Conservation (phyloP, 2,888 invertebrate genomes). For the Chaetoderma sp. region DNA sequence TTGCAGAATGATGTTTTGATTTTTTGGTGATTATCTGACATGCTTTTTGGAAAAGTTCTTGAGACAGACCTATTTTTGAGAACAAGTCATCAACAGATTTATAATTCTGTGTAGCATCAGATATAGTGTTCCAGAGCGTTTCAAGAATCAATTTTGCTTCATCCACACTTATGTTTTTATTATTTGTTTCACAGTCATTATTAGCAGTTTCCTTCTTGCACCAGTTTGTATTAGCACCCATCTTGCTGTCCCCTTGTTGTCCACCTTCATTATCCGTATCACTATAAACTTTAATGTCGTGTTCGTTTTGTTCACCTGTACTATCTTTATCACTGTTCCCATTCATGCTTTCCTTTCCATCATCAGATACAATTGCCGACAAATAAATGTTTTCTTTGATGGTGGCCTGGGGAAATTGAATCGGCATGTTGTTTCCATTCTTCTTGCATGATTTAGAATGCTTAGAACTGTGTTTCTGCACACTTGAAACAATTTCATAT, state of each 20-base stretch:
- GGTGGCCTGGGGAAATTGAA: conserved; percentile 2
- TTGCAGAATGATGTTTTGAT: conserved; percentile 20
- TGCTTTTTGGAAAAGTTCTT: conserved; percentile 18
- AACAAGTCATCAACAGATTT: conserved; percentile 11
- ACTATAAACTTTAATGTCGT: no score
- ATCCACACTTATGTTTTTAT: no score
- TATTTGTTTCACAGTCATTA: no score
- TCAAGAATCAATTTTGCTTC: conserved; percentile 13
- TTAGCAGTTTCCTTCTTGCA: no score
- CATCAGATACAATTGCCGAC: no score
- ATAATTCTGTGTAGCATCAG: background rate
- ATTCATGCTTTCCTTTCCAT: no score
- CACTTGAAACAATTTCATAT: background rate
- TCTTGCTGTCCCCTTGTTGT: no score
- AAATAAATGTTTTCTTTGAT: conserved; percentile 8
- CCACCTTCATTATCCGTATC: no score
- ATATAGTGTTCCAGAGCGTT: conserved; percentile 13
- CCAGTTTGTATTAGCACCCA: no score
- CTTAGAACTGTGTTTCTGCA: conserved; percentile 3
- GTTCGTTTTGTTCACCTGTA: no score
- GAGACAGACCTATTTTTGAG: background rate
- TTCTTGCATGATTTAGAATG: conserved; percentile 2
- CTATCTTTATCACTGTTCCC: no score
- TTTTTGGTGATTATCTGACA: conserved; percentile 18
- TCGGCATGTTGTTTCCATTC: conserved; percentile 2